phyloP scores from a whole-genome alignment of 2,888 invertebrate genomes.

The Eurytoma californica region DNA sequence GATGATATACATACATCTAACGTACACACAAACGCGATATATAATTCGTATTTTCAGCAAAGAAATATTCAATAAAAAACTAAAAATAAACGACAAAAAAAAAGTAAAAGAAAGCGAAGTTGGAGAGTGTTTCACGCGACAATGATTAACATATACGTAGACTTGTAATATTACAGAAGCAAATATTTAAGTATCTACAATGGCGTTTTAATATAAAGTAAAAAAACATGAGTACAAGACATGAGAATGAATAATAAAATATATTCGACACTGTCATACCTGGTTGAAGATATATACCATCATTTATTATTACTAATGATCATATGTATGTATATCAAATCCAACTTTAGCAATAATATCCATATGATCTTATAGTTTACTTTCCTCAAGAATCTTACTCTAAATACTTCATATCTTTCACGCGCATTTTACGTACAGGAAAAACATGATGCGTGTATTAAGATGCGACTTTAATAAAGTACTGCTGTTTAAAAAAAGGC shows the following conservation, averaged over 20 bases:
- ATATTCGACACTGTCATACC: background rate
- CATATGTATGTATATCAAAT: slow-evolving; percentile 33
- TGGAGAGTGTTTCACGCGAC: slow-evolving; percentile 22
- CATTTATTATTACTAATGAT: slow-evolving; percentile 35
- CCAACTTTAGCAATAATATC: slow-evolving; percentile 46
- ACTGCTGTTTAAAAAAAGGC: slow-evolving; percentile 45
- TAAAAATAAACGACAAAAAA: slow-evolving; percentile 8
- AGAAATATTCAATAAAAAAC: background rate
- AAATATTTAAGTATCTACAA: slow-evolving; percentile 43
- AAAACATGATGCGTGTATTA: slow-evolving; percentile 42
- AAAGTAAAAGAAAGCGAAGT: slow-evolving; percentile 8
- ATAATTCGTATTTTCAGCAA: slow-evolving; percentile 47
- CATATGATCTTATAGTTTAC: slow-evolving; percentile 41
- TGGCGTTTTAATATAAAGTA: slow-evolving; percentile 42
- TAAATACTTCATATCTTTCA: slow-evolving; percentile 42
- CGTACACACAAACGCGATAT: slow-evolving; percentile 31
- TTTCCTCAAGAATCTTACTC: slow-evolving; percentile 30
- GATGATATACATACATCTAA: slow-evolving; percentile 36
- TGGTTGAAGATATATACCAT: slow-evolving; percentile 14
- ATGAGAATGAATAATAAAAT: background rate
- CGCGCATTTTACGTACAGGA: slow-evolving; percentile 39
- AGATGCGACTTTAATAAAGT: slow-evolving; percentile 50
- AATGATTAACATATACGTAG: slow-evolving; percentile 26
- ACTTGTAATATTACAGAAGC: slow-evolving; percentile 45
- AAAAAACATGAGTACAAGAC: background rate